Evolutionary conservation across 2,888 invertebrate genomes (phyloP), one percentile per base, ranked within the genome.

Genomic region (Drosophila rellima): DNA sequence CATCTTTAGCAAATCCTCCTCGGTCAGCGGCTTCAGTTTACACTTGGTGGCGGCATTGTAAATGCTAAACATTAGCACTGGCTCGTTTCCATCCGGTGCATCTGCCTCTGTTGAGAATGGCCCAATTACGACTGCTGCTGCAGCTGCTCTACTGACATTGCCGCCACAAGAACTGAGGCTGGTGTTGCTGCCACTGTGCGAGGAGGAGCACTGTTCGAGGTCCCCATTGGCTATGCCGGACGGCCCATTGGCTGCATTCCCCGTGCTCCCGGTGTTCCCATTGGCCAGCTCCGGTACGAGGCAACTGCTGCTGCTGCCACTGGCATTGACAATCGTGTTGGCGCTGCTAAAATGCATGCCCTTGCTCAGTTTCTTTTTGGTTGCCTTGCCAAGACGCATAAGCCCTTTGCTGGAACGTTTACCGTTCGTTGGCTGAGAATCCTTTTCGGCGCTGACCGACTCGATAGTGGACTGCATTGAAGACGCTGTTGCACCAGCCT

Each of bases 61-160:
- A 57, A 96, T 94, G 18, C 95, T 95, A 82, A 97, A 95, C 40
- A 96, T 94, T 20, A 96, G 92, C n/a, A 96, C 95, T 3, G 93
- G 93, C 67, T 94, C 93, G 20, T 90, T 88, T 37, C 84, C 91
- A 6, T 61, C 61, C 0, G 33, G 8, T 0, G 63, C 40, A 2
- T 47, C 35, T 6, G 42, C 18, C 7, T 48, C 48, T 1, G 42
- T 6, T 8, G 15, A 1, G 0, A 13, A 7, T 35, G 47, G 5
- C 0, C 6, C 42, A 13, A 33, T 11, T 8, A 2, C 7, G 39
- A n/a, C 23, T 0, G 31, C n/a, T 2, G 42, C 42, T 3, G 29
- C 52, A 5, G 65, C 57, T 20, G 50, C 56, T n/a, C 70, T 76
- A 13, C 40, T 63, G 17, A 40, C 33, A 10, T 23, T 77, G 15